These are phyloP conservation scores for Teleogryllus oceanicus DNA, from an alignment of 2,888 invertebrate species.

Conservation along the genomic window DNA sequence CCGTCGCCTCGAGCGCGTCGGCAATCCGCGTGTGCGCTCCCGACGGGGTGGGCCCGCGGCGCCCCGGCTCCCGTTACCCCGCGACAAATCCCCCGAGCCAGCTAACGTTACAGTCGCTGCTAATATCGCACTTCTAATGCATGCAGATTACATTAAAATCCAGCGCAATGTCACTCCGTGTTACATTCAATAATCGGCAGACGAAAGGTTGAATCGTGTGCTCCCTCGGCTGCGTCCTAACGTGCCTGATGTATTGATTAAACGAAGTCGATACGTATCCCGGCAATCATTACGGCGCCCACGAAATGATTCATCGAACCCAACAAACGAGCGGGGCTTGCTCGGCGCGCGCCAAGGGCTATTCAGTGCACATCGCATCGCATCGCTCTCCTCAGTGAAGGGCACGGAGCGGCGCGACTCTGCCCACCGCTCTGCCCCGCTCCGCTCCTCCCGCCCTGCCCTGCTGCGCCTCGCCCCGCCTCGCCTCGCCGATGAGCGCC, in stretches of 20 bases:
- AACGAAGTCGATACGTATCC: background rate
- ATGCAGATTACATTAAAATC: slow-evolving; percentile 9
- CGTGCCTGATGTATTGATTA: slow-evolving; percentile 6
- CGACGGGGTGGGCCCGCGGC: background rate
- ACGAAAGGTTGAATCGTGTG: background rate
- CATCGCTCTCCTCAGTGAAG: background rate
- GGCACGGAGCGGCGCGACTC: background rate
- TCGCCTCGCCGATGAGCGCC: background rate
- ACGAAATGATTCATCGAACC: background rate
- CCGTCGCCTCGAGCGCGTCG: too few relatives aligned
- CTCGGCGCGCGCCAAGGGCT: background rate
- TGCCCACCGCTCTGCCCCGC: too few relatives aligned
- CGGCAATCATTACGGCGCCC: background rate
- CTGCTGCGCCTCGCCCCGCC: background rate
- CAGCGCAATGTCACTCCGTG: background rate
- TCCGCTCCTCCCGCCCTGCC: too few relatives aligned
- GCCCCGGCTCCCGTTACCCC: background rate
- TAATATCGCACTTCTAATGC: slow-evolving; percentile 10
- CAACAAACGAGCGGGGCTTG: background rate
- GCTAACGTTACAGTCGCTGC: background rate
- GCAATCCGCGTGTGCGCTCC: slow-evolving; percentile 9
- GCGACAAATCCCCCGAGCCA: background rate
- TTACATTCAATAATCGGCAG: slow-evolving; percentile 1
- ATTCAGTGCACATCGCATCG: background rate
- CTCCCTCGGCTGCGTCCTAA: background rate